These are phyloP conservation scores for Leucophenga maculata DNA, from an alignment of 2,888 invertebrate genomes.

Conservation along the genomic window DNA sequence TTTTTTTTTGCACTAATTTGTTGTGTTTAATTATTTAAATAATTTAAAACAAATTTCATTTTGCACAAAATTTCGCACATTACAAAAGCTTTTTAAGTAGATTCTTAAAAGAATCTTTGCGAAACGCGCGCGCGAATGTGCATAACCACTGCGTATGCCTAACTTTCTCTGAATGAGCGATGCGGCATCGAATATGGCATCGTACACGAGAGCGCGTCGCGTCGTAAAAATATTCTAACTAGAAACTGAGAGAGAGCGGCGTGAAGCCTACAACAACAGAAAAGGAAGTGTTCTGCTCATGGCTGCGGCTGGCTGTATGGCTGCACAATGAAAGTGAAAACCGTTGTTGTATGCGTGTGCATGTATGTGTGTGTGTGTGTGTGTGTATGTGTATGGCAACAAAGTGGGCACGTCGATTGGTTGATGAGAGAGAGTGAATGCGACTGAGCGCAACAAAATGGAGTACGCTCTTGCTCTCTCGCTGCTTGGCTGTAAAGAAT, in stretches of 20 bases:
- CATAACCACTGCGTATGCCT: conserved; percentile 69
- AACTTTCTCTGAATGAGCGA: conserved; percentile 72
- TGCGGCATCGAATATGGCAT: neutral
- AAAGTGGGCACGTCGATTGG: conserved; percentile 32
- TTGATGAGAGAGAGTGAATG: conserved; percentile 30
- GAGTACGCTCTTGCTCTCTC: conserved; percentile 5
- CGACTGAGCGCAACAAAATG: neutral
- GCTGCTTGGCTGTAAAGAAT: conserved; percentile 49
- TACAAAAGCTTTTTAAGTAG: neutral
- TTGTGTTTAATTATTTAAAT: neutral
- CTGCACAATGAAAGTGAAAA: conserved; percentile 62
- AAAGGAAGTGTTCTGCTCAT: conserved; percentile 25
- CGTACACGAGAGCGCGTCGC: conserved; percentile 19
- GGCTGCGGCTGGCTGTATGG: too few species aligned
- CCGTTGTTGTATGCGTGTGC: conserved; percentile 38
- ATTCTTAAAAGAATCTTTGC: conserved; percentile 6
- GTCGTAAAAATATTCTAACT: neutral
- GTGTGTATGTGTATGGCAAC: conserved; percentile 35
- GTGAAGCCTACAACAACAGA: conserved; percentile 28
- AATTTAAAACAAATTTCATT: neutral
- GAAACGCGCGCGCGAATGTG: conserved; percentile 45
- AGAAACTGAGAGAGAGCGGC: conserved; percentile 22
- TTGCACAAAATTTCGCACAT: conserved; percentile 9
- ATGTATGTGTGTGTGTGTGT: conserved; percentile 42
- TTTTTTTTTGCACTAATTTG: neutral